phyloP scores from a whole-genome alignment of 2,797 vertebrate genomes.

The Phyllotis vaccarum region DNA sequence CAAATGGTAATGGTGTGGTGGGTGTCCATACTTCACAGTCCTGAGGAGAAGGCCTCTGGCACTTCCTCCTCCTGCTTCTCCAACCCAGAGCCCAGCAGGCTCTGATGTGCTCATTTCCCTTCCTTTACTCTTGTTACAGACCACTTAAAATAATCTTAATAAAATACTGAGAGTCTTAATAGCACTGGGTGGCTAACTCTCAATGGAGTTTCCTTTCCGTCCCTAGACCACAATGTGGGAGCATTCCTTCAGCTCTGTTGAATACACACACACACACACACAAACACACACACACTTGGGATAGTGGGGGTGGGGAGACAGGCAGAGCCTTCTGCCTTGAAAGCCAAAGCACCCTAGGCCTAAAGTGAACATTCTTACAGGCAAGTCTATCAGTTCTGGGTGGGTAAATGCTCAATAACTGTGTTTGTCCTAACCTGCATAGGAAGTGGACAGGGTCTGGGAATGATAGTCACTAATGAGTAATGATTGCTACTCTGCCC shows the following conservation, averaged over 20 bases:
- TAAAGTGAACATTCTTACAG: background rate
- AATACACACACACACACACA: background rate
- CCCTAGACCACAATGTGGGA: constrained; percentile 59
- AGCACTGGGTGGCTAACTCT: constrained; percentile 42
- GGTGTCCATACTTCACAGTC: constrained; percentile 26
- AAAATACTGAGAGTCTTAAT: constrained; percentile 59
- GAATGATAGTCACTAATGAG: background rate
- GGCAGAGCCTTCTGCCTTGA: background rate
- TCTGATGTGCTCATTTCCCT: constrained; percentile 64
- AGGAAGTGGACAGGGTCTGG: background rate
- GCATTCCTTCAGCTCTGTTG: background rate
- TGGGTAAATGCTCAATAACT: background rate
- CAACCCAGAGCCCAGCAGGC: constrained; percentile 57
- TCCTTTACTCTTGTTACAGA: constrained; percentile 60
- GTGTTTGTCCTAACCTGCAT: background rate
- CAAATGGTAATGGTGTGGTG: constrained; percentile 29
- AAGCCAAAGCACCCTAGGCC: background rate
- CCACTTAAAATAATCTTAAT: constrained; percentile 74
- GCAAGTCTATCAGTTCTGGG: background rate
- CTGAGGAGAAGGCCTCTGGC: constrained; percentile 61
- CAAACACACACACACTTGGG: constrained; percentile 41
- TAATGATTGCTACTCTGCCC: background rate
- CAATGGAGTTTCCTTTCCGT: constrained; percentile 59
- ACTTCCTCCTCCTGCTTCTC: constrained; percentile 54
- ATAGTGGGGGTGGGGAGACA: background rate